Conservation (phyloP, 2,113 vertebrate species). For the Thryonomys swinderianus region DNA sequence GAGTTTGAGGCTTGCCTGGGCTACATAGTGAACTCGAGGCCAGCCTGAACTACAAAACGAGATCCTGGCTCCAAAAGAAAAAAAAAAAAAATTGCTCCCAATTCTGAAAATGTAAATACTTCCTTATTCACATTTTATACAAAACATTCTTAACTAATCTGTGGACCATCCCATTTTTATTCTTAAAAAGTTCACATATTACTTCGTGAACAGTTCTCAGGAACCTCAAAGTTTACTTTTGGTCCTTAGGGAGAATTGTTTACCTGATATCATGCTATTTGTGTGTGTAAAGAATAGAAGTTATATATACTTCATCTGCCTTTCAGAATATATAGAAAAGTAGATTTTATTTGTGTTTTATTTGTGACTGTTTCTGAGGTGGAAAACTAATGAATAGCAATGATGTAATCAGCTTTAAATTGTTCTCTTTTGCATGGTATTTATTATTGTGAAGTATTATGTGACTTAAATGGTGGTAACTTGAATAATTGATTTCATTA, state of each 20-base stretch:
- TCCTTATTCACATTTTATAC: conserved; percentile 16
- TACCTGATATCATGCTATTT: background rate
- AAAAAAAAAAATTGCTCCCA: background rate
- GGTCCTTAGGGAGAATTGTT: background rate
- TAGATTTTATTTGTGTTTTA: conserved; percentile 9
- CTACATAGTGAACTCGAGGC: too few relatives aligned
- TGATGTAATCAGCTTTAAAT: background rate
- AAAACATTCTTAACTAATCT: background rate
- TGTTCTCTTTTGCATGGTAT: background rate
- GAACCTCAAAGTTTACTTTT: background rate
- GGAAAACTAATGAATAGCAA: background rate
- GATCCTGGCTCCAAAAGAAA: too few relatives aligned
- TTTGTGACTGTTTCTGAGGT: background rate
- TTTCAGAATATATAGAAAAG: conserved; percentile 22
- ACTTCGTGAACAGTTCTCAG: background rate
- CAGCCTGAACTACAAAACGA: too few relatives aligned
- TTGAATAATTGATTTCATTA: background rate
- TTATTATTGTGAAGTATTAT: conserved; percentile 22
- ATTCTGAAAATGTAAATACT: background rate
- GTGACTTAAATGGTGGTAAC: background rate
- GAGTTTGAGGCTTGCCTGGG: too few relatives aligned
- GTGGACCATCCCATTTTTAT: background rate
- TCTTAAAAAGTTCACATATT: background rate
- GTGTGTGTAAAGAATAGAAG: background rate
- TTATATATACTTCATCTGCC: background rate